A percentile compares a stretch with the other conserved stretches of the same genome.
phyloP scores from a whole-genome alignment of 2,113 vertebrate species.

The Pristiophorus japonicus region DNA sequence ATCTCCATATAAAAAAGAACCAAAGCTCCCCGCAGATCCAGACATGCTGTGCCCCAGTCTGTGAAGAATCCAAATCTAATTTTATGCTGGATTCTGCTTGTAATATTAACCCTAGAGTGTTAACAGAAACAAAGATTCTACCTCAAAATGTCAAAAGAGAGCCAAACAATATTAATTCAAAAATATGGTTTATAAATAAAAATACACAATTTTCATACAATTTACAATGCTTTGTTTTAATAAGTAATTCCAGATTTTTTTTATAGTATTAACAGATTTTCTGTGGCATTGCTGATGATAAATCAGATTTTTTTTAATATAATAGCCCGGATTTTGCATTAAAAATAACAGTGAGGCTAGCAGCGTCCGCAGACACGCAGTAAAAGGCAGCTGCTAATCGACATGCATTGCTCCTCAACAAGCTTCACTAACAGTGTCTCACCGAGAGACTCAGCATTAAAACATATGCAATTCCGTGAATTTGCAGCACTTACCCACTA shows the following conservation, averaged over 20 bases:
- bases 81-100: conserved; percentile 30
- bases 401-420: neutral
- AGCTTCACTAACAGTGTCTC: no score
- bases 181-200: neutral
- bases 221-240: neutral
- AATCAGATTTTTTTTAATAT: neutral
- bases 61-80: conserved; percentile 37
- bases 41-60: conserved; percentile 35
- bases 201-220: neutral
- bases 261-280: neutral
- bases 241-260: neutral
- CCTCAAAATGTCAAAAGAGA: conserved; percentile 5
- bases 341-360: neutral
- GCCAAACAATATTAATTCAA: neutral
- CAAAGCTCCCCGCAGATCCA: conserved; percentile 36
- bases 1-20: conserved; percentile 38
- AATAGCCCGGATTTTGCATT: neutral
- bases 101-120: conserved; percentile 22
- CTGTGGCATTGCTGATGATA: neutral
- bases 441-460: neutral
- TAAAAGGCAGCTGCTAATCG: neutral
- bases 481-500: neutral
- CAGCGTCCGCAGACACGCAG: neutral
- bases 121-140: neutral
- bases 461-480: neutral